A percentile compares a stretch with the other conserved stretches of the same genome.
These are phyloP conservation scores for Nyctibius bracteatus DNA, from an alignment of 2,113 vertebrate genomes.

Conservation along the genomic window DNA sequence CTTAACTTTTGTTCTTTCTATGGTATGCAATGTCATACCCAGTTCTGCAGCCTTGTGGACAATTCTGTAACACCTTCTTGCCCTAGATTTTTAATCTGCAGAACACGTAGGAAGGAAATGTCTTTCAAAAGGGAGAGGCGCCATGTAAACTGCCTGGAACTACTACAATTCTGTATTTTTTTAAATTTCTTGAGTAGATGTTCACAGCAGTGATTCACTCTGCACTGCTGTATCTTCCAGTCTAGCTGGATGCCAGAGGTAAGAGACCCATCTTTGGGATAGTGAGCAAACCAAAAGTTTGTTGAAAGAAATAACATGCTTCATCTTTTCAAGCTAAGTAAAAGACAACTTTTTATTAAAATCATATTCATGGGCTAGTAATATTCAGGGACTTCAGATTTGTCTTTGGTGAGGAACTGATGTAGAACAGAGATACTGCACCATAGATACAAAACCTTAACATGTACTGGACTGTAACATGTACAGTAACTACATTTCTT, in stretches of 20 bases:
- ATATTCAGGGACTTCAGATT: neutral
- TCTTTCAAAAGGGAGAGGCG: neutral
- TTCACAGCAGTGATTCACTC: neutral
- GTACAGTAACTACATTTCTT: neutral
- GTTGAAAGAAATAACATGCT: neutral
- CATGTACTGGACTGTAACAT: neutral
- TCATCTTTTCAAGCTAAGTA: neutral
- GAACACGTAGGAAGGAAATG: neutral
- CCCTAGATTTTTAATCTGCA: neutral
- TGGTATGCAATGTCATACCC: rapidly evolving
- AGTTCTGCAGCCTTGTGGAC: neutral
- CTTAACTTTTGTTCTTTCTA: neutral
- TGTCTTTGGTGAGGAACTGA: neutral
- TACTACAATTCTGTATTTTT: neutral
- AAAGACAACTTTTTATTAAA: neutral
- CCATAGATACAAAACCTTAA: neutral
- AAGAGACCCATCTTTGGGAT: neutral
- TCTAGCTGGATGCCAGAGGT: neutral
- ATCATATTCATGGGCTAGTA: neutral
- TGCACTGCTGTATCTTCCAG: neutral
- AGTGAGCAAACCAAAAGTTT: neutral
- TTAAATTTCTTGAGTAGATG: neutral
- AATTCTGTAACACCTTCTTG: neutral
- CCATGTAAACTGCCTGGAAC: neutral
- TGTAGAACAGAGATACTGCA: neutral